Evolutionary conservation across 1,140 invertebrate genomes (phyloP).

Genomic region (Platorchestia sp.): DNA sequence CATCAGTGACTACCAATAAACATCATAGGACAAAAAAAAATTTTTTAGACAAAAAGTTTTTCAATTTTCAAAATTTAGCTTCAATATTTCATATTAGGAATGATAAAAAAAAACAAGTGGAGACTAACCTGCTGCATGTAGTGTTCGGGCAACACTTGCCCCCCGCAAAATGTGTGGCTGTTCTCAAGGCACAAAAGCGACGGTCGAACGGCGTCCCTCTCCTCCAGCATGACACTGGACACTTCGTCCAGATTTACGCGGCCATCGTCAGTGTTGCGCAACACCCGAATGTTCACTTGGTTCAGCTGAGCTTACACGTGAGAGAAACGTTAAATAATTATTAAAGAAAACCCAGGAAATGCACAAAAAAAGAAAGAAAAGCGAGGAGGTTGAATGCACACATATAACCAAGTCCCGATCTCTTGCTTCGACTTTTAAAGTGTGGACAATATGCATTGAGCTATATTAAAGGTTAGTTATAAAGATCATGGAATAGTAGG

Average conservation of each 20-base stretch:
- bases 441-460: neutral
- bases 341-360: neutral
- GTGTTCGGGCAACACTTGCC: neutral
- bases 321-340: neutral
- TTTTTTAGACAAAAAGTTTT: too few species aligned
- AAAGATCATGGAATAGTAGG: neutral
- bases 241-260: slow-evolving; percentile 22
- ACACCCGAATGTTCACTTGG: slow-evolving; percentile 8
- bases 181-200: slow-evolving; percentile 11
- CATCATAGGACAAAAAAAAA: neutral
- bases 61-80: too few species aligned
- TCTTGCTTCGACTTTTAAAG: neutral
- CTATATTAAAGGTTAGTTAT: neutral
- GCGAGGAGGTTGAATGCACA: too few species aligned
- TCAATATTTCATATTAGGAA: neutral
- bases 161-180: neutral
- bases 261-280: slow-evolving; percentile 11
- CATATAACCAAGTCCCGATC: neutral
- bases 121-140: slow-evolving; percentile 34
- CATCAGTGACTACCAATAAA: neutral
- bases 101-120: neutral
- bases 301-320: neutral
- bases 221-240: neutral
- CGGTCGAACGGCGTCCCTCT: neutral
- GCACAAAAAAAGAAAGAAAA: too few species aligned